Base-by-base conservation (phyloP, 2,797 vertebrate species). In the Sebastes trivittatus region DNA sequence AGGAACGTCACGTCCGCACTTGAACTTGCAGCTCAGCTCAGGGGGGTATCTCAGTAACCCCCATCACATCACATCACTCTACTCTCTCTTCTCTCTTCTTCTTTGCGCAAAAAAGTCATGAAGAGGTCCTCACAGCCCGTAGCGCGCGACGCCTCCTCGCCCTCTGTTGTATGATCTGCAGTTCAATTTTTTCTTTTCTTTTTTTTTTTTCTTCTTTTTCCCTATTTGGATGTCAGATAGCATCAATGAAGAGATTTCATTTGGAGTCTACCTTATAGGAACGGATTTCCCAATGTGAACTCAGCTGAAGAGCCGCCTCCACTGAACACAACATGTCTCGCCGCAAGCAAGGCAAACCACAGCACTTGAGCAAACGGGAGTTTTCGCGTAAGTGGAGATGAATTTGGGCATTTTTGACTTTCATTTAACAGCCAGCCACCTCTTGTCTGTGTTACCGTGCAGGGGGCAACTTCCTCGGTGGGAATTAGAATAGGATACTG, bases 341-440 rank as follows among this genome's bases (percentile, higher is more conserved):
- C 97, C 98, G 98, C 96, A 99, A 99, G 97, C 98, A 99, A 96
- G 98, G 98, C 96, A 99, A 98, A 96, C 98, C 98, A 92, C 98
- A 98, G 97, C 98, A 99, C 97, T 97, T 99, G 97, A 99, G 98
- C 97, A 99, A 97, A 96, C 97, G 98, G 97, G 98, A 98, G 96
- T 98, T 99, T 96, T 97, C 98, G 95, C 97, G 98, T 99, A 97
- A 99, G 98, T 99, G 96, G 89, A 93, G n/a, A 88, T 84, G 73
- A 90, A 91, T 93, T 61, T 42, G 38, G 38, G 11, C 56, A 80
- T 78, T 59, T 59, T 86, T n/a, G 62, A 59, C 78, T 86, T 86
- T 79, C 6, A 80, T 81, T 54, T 55, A 22, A 32, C 29, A 16
- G 36, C 25, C 61, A 78, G 89, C 72, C 66, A n/a, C n/a, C 55